Base-by-base conservation (phyloP, 2,888 invertebrate genomes). In the Nebria salina region DNA sequence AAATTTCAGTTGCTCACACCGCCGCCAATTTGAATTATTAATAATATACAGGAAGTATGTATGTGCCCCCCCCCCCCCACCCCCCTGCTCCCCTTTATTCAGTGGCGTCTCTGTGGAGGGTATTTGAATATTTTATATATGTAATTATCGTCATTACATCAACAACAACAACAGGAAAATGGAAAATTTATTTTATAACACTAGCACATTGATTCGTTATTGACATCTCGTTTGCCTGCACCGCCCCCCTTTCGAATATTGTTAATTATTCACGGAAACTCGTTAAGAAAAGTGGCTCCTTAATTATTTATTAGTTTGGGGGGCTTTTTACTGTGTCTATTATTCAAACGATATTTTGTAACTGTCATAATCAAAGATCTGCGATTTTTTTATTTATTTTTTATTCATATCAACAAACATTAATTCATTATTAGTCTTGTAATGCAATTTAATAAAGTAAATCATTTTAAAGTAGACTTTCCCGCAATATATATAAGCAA, bases 21-120 rank as follows among this genome's bases (percentile, higher is more conserved):
- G 41, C 73, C 42, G 54, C 54, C 42, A 73, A 73, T 73, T 73
- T 73, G 73, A 73, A 73, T 73, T 73, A 73, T 73, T 73, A 73
- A 73, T 73, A 73, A 26, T 34, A 43, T 26, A 73, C 41, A 43
- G 11, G 42, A 41, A 42, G 73, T 41, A 68, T 25, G 25, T 25
- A 68, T 68, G 68, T 25, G 68, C 25, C 20, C 70, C 70, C 25
- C 20, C 5, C 1, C 4, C 26, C 66, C 20, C 20, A 20, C 20
- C 20, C 20, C 15, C 15, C 66, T 25, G 66, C 15, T 13, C 66
- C 66, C 15, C 54, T 8, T 54, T 11, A 2, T 54, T 54, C 54
- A 54, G 54, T 54, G 54, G 54, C 54, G 54, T 54, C 54, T 6
- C 54, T 54, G 54, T 54, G 5, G 34, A 34, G 34, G 34, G 34